These are phyloP conservation scores for Diaperis boleti DNA, from an alignment of 2,888 invertebrate genomes.

Conservation along the genomic window DNA sequence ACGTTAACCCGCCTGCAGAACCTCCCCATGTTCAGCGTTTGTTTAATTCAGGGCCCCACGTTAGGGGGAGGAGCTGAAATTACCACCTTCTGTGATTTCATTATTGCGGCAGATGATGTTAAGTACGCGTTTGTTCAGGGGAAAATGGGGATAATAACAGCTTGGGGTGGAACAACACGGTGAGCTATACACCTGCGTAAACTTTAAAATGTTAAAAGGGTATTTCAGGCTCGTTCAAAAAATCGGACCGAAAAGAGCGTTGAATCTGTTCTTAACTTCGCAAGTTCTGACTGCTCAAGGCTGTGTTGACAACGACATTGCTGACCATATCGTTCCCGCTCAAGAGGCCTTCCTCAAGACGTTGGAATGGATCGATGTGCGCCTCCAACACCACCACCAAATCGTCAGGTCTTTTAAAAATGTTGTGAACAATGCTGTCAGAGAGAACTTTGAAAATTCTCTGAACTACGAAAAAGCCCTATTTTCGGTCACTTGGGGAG, in stretches of 20 bases:
- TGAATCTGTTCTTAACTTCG: slow-evolving; percentile 56
- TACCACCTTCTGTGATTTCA: slow-evolving; percentile 57
- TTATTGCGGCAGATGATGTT: slow-evolving; percentile 56
- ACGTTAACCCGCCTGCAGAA: slow-evolving; percentile 52
- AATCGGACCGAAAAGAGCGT: slow-evolving; percentile 55
- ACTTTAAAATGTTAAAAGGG: background rate
- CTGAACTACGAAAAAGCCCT: slow-evolving; percentile 51
- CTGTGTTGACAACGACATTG: slow-evolving; percentile 55
- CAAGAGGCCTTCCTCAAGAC: slow-evolving; percentile 49
- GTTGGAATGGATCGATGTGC: slow-evolving; percentile 52
- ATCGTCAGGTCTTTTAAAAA: slow-evolving; percentile 55
- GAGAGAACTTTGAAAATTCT: slow-evolving; percentile 43
- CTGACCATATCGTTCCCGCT: slow-evolving; percentile 51
- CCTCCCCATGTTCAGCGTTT: slow-evolving; percentile 56
- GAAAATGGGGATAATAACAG: slow-evolving; percentile 60
- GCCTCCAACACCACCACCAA: slow-evolving; percentile 50
- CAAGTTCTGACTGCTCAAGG: slow-evolving; percentile 56
- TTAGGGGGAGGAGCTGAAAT: slow-evolving; percentile 61
- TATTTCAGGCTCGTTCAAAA: slow-evolving; percentile 55
- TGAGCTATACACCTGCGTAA: slow-evolving; percentile 29
- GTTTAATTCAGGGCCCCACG: slow-evolving; percentile 56
- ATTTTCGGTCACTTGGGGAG: slow-evolving; percentile 58
- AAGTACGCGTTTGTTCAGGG: slow-evolving; percentile 60
- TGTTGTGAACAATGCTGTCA: slow-evolving; percentile 42
- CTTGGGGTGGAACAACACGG: slow-evolving; percentile 60